phyloP scores from a whole-genome alignment of 2,797 vertebrate species.

The Neopelma chrysocephalum region DNA sequence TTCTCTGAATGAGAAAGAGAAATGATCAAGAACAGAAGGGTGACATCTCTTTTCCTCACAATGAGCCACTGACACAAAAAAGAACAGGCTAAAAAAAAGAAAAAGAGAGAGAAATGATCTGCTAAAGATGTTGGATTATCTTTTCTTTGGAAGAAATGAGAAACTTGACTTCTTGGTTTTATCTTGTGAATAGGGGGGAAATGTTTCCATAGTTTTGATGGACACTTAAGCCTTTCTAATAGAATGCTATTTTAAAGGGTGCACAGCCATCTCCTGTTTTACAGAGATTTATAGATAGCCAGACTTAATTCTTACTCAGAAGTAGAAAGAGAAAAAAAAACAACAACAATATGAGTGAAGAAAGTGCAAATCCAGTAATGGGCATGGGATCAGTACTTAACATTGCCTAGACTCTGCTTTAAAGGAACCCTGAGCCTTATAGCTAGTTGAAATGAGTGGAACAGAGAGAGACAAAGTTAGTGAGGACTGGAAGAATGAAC shows the following conservation, averaged over 20 bases:
- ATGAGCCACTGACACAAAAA: background rate
- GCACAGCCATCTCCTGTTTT: background rate
- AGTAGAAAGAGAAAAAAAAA: background rate
- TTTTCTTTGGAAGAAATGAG: background rate
- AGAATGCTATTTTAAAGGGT: background rate
- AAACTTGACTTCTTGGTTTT: background rate
- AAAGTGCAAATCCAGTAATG: background rate
- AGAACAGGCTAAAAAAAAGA: background rate
- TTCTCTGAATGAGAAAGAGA: background rate
- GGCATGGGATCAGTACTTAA: background rate
- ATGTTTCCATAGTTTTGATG: background rate
- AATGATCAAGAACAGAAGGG: background rate
- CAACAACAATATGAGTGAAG: background rate
- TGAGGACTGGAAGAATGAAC: background rate
- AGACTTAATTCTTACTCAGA: background rate
- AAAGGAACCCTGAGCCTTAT: background rate
- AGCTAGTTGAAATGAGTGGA: background rate
- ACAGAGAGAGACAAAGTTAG: background rate
- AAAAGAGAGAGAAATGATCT: background rate
- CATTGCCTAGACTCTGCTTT: background rate
- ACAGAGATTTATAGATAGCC: background rate
- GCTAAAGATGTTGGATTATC: background rate
- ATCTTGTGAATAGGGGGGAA: background rate
- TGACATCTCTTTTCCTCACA: background rate
- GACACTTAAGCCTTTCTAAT: background rate